Evolutionary conservation across 2,797 vertebrate genomes (phyloP), one percentile per base, ranked within the genome.

Genomic region (Pygocentrus nattereri): DNA sequence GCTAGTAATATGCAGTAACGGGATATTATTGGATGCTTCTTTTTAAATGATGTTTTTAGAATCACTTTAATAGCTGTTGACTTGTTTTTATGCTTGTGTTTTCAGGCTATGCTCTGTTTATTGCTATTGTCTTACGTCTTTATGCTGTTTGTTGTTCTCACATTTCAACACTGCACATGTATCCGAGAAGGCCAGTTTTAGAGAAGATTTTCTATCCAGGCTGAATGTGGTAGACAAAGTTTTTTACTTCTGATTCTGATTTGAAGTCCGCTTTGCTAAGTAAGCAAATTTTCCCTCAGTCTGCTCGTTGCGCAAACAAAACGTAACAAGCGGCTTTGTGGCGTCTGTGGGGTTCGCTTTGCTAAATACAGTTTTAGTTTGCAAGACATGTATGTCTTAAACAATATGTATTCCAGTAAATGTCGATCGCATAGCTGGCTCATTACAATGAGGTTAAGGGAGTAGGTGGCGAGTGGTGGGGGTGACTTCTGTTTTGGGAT

Each of bases 371-470:
- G 25, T 25, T 59, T 52, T 52, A 64, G 49, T 2, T n/a, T 54
- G 21, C 49, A 41, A 72, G 58, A 27, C 13, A n/a, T 15, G 7
- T 23, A 74, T 74, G 30, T 58, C 23, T n/a, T 44, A 74, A 61
- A 44, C 34, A 13, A 31, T 47, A 44, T 19, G 41, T 59, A 47
- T 41, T 49, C 67, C n/a, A 5, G 41, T 49, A 69, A 69, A 47
- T 47, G 67, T 69, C 67, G 49, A 47, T 69, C 41, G 47, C 67
- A 25, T 13, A 23, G n/a, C 41, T 27, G 67, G 38, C 65, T 41
- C 65, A 68, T n/a, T n/a, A 69, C n/a, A 69, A 25, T 3, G 5
- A 25, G 12, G 67, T n/a, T 69, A n/a, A 38, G n/a, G 16, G 41
- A 47, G 47, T 10, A 2, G 16, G 2, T 67, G 64, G 34, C 18